Conservation (phyloP, 2,797 vertebrate genomes). For the Mus caroli region DNA sequence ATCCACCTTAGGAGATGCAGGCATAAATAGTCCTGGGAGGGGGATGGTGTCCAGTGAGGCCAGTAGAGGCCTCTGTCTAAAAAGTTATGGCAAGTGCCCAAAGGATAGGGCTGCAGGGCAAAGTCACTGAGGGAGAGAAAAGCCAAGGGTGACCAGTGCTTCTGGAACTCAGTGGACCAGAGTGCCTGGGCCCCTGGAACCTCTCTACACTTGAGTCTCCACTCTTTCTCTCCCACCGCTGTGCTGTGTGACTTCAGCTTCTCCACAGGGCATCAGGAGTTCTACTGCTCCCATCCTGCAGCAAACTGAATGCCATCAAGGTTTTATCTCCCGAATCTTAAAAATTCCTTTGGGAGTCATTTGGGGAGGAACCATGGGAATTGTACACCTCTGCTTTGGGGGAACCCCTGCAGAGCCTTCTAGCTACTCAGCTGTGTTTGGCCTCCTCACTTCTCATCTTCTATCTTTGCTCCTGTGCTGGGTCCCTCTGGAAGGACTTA, state of each 20-base stretch:
- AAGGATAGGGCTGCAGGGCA: too few relatives aligned
- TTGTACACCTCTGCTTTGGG: accelerated
- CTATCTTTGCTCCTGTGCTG: too few relatives aligned
- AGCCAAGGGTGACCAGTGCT: too few relatives aligned
- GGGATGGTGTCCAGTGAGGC: background rate
- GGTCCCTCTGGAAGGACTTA: background rate
- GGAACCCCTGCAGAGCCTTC: background rate
- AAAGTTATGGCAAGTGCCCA: accelerated
- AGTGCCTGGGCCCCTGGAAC: background rate
- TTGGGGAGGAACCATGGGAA: too few relatives aligned
- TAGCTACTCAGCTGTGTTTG: accelerated
- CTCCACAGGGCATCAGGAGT: too few relatives aligned
- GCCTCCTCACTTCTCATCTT: accelerated
- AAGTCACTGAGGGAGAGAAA: background rate
- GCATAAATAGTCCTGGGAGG: accelerated
- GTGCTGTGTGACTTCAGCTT: background rate
- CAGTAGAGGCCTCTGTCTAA: too few relatives aligned
- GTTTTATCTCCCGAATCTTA: accelerated
- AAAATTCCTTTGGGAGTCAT: background rate
- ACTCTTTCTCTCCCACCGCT: accelerated
- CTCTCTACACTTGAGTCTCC: accelerated
- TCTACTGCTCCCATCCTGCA: too few relatives aligned
- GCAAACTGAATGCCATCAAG: background rate
- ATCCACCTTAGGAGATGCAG: too few relatives aligned
- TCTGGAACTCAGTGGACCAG: background rate